Base-by-base conservation (phyloP, 2,888 invertebrate genomes). In the Tetanocera ferruginea region DNA sequence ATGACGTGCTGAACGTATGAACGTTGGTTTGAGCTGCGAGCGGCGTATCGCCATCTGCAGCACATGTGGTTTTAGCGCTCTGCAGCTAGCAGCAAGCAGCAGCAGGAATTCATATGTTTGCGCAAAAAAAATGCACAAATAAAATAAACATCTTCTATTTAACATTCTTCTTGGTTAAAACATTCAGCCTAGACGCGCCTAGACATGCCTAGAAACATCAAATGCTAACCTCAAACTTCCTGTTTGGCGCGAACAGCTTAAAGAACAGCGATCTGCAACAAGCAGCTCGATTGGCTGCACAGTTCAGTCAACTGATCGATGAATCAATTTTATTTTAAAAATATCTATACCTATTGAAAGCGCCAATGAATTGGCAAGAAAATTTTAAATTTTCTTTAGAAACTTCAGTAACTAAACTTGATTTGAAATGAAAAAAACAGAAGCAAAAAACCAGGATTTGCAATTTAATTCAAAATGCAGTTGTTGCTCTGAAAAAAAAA, bases 21-120 rank as follows among this genome's bases (percentile, higher is more conserved):
- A 43, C 43, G 67, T 23, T 69, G 25, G 28, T 8, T 51, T 51
- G 69, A 51, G 64, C 19, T 31, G 11, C 19, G 11, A 31, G 11
- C 69, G 49, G 31, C 17, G 66, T 23, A 73, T n/a, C 28, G 25
- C 49, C 74, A 74, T 74, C 74, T 74, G 74, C 66, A 19, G 49
- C 66, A 64, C 74, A 74, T 74, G 64, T 74, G 74, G 73, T 19
- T 73, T 73, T 62, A 25, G 73, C 73, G 28, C 34, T 14, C 28
- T 57, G 17, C 23, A 37, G 1, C 19, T 37, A 34, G 34, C 66
- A 25, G 62, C 62, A 37, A 23, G 37, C 37, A 5, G 64, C 64
- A 70, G 28, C 25, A 25, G 69, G 69, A 19, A 31, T 14, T 0
- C 11, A 19, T 69, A 8, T 49, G 51, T 64, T 55, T 55, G n/a